These are phyloP conservation scores for Leptinotarsa juncta DNA, from an alignment of 2,888 invertebrate species.

Conservation along the genomic window DNA sequence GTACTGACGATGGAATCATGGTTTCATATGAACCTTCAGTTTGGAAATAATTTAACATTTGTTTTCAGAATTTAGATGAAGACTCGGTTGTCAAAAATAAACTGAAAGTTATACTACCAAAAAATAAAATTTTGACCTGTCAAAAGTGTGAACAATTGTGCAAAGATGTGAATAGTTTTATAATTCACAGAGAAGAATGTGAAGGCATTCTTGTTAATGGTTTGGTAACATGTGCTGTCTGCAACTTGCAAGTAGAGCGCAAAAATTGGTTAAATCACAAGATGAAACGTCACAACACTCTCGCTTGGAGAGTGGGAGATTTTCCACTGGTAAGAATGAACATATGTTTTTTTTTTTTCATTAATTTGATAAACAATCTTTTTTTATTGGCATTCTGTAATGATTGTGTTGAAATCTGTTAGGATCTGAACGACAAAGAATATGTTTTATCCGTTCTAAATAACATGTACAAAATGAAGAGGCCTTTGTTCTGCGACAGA, in stretches of 20 bases:
- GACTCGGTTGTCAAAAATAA: slow-evolving; percentile 32
- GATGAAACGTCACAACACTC: slow-evolving; percentile 68
- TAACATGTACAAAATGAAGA: slow-evolving; percentile 64
- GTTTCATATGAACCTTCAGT: no score
- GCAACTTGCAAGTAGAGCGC: slow-evolving; percentile 63
- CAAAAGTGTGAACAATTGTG: slow-evolving; percentile 35
- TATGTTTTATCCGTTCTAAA: slow-evolving; percentile 66
- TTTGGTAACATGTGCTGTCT: slow-evolving; percentile 66
- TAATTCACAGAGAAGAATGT: slow-evolving; percentile 46
- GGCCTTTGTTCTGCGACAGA: slow-evolving; percentile 68
- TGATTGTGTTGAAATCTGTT: background rate
- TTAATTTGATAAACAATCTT: slow-evolving; percentile 35
- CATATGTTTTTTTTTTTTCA: background rate
- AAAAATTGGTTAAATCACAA: slow-evolving; percentile 68
- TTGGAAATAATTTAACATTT: background rate
- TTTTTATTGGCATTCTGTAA: background rate
- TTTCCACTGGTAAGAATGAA: slow-evolving; percentile 66
- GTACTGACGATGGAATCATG: no score
- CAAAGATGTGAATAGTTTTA: slow-evolving; percentile 29
- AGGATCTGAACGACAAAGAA: slow-evolving; percentile 69
- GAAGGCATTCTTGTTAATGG: slow-evolving; percentile 41
- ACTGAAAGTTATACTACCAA: slow-evolving; percentile 30
- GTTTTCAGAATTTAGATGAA: slow-evolving; percentile 38
- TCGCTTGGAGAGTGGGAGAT: slow-evolving; percentile 71
- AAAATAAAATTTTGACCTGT: slow-evolving; percentile 40